These are phyloP conservation scores for Nibea coibor DNA, from an alignment of 2,113 vertebrate genomes.

Conservation along the genomic window DNA sequence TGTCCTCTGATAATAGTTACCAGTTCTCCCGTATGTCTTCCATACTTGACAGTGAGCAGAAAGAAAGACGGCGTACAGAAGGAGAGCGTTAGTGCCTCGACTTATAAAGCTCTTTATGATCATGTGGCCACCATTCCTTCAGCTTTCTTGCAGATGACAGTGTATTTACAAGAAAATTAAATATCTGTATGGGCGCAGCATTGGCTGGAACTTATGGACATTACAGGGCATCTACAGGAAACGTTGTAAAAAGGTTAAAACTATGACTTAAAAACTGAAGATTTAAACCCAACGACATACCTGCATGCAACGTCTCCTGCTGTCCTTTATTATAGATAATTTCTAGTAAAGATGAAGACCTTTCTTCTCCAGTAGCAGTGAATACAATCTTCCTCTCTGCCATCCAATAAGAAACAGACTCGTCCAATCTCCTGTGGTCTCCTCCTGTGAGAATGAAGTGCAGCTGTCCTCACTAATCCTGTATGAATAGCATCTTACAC, in stretches of 20 bases:
- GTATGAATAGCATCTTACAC: conserved; percentile 38
- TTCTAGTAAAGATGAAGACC: neutral
- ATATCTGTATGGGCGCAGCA: neutral
- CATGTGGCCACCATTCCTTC: conserved; percentile 37
- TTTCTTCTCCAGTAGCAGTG: neutral
- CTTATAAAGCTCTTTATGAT: conserved; percentile 40
- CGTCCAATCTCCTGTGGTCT: neutral
- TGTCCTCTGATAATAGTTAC: conserved; percentile 62
- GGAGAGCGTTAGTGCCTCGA: conserved; percentile 20
- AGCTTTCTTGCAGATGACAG: conserved; percentile 24
- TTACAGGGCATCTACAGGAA: neutral
- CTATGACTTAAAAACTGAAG: neutral
- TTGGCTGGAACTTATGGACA: neutral
- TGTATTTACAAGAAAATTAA: conserved; percentile 42
- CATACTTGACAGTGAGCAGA: conserved; percentile 14
- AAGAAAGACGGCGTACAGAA: conserved; percentile 18
- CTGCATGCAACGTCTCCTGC: neutral
- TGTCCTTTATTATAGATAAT: neutral
- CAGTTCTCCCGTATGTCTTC: conserved; percentile 45
- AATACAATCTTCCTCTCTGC: neutral
- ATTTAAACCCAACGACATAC: neutral
- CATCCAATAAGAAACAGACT: conserved; percentile 15
- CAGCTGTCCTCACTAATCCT: conserved; percentile 33
- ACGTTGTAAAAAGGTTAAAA: neutral
- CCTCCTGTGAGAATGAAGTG: conserved; percentile 42